Percentiles rank a stretch among this genome's conserved stretches.
These are phyloP conservation scores for Lycaena phlaeas DNA, from an alignment of 2,888 invertebrate species.

Conservation along the genomic window DNA sequence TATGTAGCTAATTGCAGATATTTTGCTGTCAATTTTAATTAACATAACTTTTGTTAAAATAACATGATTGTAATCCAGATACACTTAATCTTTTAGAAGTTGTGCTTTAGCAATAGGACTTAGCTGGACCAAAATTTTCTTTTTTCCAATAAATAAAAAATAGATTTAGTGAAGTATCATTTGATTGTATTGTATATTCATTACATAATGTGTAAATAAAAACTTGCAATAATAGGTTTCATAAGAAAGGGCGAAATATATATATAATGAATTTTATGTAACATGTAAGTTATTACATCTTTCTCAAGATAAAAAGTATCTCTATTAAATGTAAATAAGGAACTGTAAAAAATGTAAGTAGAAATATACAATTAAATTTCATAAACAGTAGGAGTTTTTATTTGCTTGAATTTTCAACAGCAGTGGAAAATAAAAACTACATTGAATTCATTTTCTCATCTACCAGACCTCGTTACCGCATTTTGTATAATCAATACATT, in stretches of 20 bases:
- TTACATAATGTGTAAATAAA: slow-evolving; percentile 59
- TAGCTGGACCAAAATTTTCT: slow-evolving; percentile 72
- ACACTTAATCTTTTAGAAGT: slow-evolving; percentile 31
- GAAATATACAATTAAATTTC: slow-evolving; percentile 71
- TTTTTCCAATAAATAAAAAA: slow-evolving; percentile 51
- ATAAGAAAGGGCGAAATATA: slow-evolving; percentile 35
- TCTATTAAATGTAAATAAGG: slow-evolving; percentile 52
- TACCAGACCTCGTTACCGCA: too few relatives aligned
- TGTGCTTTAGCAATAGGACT: slow-evolving; percentile 62
- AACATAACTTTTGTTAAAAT: background rate
- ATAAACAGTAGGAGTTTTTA: slow-evolving; percentile 36
- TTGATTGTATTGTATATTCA: slow-evolving; percentile 55
- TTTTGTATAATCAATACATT: too few relatives aligned
- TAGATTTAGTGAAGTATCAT: slow-evolving; percentile 39
- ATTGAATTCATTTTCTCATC: too few relatives aligned
- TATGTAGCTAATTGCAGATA: background rate
- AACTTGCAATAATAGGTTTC: slow-evolving; percentile 60
- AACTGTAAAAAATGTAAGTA: slow-evolving; percentile 69
- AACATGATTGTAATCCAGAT: background rate
- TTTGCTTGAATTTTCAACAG: slow-evolving; percentile 10
- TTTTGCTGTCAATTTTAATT: background rate
- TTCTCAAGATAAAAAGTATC: slow-evolving; percentile 40
- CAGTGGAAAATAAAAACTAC: too few relatives aligned
- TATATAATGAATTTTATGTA: slow-evolving; percentile 52
- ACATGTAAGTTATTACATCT: slow-evolving; percentile 54